These are phyloP conservation scores for Lepidothrix coronata DNA, from an alignment of 2,113 vertebrate species.

Conservation along the genomic window DNA sequence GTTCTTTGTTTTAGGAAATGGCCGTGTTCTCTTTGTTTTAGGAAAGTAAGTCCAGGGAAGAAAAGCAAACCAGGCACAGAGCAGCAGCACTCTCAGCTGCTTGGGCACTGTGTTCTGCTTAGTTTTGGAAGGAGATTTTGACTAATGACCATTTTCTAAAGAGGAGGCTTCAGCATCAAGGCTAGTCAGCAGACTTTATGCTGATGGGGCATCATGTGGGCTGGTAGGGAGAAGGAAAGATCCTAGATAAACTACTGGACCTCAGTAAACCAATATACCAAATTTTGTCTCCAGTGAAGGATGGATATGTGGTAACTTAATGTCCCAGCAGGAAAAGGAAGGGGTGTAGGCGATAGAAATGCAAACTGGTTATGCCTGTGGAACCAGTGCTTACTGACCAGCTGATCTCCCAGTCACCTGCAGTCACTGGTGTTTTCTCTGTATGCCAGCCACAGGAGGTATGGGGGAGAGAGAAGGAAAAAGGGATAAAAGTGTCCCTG, in stretches of 20 bases:
- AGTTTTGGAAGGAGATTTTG: background rate
- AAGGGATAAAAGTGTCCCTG: background rate
- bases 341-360: background rate
- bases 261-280: background rate
- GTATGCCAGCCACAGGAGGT: background rate
- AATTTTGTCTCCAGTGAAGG: background rate
- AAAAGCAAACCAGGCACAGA: background rate
- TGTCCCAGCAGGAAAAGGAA: background rate
- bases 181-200: background rate
- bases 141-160: background rate
- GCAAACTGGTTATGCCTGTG: background rate
- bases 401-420: background rate
- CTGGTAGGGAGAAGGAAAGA: background rate
- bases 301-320: background rate
- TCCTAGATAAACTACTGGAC: background rate
- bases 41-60: background rate
- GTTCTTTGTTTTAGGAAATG: background rate
- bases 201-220: background rate
- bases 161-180: background rate
- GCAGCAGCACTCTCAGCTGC: background rate
- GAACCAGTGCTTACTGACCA: background rate
- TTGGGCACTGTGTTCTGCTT: background rate
- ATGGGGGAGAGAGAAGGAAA: background rate
- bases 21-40: background rate
- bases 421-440: background rate